A percentile compares a stretch with the other conserved stretches of the same genome.
These are phyloP conservation scores for Agelaius phoeniceus DNA, from an alignment of 2,113 vertebrate species.

Conservation along the genomic window DNA sequence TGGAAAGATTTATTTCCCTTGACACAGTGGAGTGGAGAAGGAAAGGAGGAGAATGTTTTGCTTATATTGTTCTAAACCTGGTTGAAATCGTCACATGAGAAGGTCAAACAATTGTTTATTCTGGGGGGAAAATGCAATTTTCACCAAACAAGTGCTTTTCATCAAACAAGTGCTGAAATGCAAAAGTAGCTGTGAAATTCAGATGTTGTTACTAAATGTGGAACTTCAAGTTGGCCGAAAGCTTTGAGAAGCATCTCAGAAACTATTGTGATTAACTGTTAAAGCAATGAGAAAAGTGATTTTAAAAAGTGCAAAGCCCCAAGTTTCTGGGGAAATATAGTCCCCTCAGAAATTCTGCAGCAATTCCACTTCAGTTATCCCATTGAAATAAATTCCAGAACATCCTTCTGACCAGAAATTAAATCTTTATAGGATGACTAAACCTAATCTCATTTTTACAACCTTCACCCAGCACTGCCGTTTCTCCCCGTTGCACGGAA, in stretches of 20 bases:
- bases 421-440: neutral
- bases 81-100: neutral
- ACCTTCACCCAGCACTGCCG: accelerated
- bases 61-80: neutral
- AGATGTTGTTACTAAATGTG: neutral
- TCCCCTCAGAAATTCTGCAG: neutral
- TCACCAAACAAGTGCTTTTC: neutral
- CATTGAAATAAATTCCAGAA: neutral
- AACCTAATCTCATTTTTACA: neutral
- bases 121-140: neutral
- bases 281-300: neutral
- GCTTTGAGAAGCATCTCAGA: neutral
- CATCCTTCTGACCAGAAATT: neutral
- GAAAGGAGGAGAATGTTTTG: neutral
- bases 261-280: neutral
- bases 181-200: neutral
- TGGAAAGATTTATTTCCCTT: neutral
- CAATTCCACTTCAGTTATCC: neutral
- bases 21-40: neutral
- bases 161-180: neutral
- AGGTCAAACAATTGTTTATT: neutral
- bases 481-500: neutral
- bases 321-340: neutral
- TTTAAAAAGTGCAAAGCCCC: neutral
- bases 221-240: neutral